These are phyloP conservation scores for Bergia puertoricense DNA, from an alignment of 92 coral and sea anemone genomes.

Conservation along the genomic window DNA sequence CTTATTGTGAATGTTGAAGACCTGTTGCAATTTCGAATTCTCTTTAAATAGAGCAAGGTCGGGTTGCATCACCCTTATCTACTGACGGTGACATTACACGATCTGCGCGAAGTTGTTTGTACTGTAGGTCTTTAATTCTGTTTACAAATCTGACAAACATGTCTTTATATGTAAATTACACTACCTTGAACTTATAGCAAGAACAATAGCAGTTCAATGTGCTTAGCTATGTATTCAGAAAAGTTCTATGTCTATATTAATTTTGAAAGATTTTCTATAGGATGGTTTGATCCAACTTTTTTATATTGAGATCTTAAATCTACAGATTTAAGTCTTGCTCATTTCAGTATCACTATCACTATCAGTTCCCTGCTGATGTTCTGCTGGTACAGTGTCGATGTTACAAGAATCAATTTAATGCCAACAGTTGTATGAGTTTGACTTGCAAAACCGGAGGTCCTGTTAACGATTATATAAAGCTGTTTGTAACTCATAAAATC, in stretches of 20 bases:
- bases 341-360: too few species aligned
- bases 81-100: not conserved
- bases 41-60: not conserved
- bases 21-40: not conserved
- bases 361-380: not conserved
- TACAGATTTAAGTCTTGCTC: too few species aligned
- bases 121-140: not conserved
- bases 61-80: not conserved
- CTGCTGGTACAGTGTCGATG: not conserved
- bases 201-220: not conserved
- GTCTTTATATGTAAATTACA: not conserved
- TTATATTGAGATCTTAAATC: not conserved
- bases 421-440: not conserved
- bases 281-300: too few species aligned
- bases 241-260: too few species aligned
- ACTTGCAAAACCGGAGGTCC: not conserved
- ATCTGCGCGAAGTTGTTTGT: not conserved
- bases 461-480: not conserved
- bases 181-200: not conserved
- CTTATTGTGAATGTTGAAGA: not conserved
- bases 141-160: slow-evolving; percentile 23
- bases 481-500: not conserved
- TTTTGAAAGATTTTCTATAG: too few species aligned
- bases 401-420: not conserved
- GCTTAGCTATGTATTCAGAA: not conserved